Conservation (phyloP, 2,797 vertebrate species). For the Gobio occitaniae region DNA sequence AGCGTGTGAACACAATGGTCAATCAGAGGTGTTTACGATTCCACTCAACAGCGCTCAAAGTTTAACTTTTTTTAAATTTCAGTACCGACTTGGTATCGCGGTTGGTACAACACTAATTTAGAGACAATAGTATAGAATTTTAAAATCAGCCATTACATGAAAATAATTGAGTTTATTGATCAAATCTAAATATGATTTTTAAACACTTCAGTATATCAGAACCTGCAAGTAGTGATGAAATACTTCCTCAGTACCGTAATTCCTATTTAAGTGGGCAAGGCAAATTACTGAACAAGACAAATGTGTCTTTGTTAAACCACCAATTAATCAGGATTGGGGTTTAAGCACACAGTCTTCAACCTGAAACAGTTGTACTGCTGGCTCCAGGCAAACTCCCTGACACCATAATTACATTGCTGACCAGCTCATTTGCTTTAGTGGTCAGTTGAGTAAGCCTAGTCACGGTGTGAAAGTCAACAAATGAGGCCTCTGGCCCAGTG, state of each 20-base stretch:
- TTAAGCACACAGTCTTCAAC: conserved; percentile 30
- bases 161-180: background rate
- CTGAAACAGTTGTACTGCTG: conserved; percentile 46
- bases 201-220: background rate
- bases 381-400: conserved; percentile 52
- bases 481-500: conserved; percentile 54
- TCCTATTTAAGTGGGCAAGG: conserved; percentile 44
- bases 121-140: background rate
- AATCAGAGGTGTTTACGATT: too few species aligned
- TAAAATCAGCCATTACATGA: background rate
- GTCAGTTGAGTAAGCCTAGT: conserved; percentile 56
- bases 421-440: conserved; percentile 62
- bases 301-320: conserved; percentile 50
- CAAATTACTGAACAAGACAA: conserved; percentile 53
- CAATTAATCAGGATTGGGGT: conserved; percentile 49
- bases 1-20: too few species aligned
- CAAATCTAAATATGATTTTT: background rate
- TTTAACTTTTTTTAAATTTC: too few species aligned
- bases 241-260: conserved; percentile 21
- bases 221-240: conserved; percentile 15
- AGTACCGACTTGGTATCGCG: too few species aligned
- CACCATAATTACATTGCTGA: conserved; percentile 58
- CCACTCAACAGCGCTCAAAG: too few species aligned
- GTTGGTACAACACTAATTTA: background rate
- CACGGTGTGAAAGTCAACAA: conserved; percentile 59